Evolutionary conservation across 2,113 vertebrate genomes (phyloP).

Genomic region (Chloroceryle aenea): DNA sequence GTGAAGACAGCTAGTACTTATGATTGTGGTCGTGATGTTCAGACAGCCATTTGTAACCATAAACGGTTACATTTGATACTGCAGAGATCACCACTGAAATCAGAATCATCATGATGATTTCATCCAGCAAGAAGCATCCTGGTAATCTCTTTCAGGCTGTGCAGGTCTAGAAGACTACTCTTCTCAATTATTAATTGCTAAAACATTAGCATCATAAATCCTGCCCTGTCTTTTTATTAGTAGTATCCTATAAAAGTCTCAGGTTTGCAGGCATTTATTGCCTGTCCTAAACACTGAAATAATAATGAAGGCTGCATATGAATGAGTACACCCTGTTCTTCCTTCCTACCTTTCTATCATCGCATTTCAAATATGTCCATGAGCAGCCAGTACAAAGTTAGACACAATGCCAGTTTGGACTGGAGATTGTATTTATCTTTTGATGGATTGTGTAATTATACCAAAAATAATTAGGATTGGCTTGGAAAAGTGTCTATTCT

Average conservation of each 20-base stretch:
- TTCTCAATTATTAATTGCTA: background rate
- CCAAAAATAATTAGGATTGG: constrained; percentile 47
- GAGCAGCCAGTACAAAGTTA: background rate
- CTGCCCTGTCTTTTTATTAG: background rate
- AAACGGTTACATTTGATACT: background rate
- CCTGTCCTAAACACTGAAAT: background rate
- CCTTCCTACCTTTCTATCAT: background rate
- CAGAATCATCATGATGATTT: background rate
- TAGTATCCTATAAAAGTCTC: background rate
- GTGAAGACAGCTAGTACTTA: background rate
- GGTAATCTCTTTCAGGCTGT: background rate
- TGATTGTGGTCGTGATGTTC: background rate
- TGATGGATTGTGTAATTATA: constrained; percentile 52
- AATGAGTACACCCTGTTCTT: background rate
- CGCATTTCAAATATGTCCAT: background rate
- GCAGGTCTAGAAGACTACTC: background rate
- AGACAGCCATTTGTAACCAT: background rate
- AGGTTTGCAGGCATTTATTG: background rate
- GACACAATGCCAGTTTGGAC: constrained; percentile 38
- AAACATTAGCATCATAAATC: background rate
- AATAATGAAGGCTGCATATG: background rate
- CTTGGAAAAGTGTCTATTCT: constrained; percentile 40
- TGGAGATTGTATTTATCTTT: constrained; percentile 37
- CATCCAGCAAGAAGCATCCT: background rate
- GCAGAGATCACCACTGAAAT: background rate